Conservation (phyloP, 2,797 vertebrate species). For the Aphelocoma californica region DNA sequence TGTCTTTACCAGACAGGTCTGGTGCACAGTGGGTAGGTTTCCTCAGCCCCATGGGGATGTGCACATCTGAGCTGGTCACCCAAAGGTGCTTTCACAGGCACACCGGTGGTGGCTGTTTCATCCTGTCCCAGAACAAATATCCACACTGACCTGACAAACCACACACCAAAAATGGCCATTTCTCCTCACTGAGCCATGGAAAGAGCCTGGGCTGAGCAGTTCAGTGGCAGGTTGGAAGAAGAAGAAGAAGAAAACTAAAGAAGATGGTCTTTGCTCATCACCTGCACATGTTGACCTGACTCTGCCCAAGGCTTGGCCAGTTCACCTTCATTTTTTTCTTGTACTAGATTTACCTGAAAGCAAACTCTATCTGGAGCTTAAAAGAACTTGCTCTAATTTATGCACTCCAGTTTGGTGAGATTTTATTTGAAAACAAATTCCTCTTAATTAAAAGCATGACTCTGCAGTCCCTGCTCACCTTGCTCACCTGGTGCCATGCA, state of each 20-base stretch:
- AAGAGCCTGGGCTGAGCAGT: neutral
- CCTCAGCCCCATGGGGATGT: accelerated
- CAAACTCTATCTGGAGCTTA: neutral
- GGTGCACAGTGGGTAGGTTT: neutral
- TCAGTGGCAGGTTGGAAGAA: neutral
- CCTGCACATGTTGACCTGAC: neutral
- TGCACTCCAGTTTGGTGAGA: neutral
- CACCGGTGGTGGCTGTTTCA: neutral
- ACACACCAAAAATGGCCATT: neutral
- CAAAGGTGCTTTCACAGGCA: neutral
- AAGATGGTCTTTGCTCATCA: neutral
- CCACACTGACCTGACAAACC: neutral
- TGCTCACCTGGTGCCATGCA: neutral
- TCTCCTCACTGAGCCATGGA: neutral
- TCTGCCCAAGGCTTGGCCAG: neutral
- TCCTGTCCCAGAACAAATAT: neutral
- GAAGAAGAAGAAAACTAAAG: neutral
- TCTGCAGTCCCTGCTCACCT: neutral
- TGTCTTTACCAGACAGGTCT: neutral
- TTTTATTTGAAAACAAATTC: neutral
- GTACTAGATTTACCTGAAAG: neutral
- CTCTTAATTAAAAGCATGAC: neutral
- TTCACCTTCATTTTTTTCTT: neutral
- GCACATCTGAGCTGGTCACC: neutral
- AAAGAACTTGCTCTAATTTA: neutral